Percentiles rank a stretch among this genome's conserved stretches.
These are phyloP conservation scores for Triplophysa siluroides DNA, from an alignment of 2,113 vertebrate species.

Conservation along the genomic window DNA sequence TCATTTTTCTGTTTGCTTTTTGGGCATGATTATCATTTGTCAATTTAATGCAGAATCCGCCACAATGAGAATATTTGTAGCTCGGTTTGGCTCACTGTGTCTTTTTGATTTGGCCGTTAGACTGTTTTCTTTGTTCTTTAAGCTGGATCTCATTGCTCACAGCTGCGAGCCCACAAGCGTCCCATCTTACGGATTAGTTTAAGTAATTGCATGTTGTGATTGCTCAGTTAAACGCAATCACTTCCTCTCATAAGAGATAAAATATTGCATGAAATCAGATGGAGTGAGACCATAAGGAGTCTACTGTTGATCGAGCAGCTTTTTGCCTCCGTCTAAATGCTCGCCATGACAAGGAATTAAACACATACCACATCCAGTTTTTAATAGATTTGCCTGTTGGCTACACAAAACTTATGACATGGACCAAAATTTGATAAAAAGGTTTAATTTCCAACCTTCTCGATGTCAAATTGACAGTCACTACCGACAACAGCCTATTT, in stretches of 20 bases:
- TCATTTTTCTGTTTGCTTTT: background rate
- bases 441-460: background rate
- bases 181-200: constrained; percentile 3
- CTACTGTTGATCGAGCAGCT: constrained; percentile 25
- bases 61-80: background rate
- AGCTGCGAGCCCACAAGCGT: constrained; percentile 21
- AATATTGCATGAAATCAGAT: constrained; percentile 38
- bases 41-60: background rate
- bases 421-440: background rate
- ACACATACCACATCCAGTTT: background rate
- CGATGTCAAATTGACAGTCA: background rate
- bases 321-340: constrained; percentile 12
- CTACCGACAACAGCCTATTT: background rate
- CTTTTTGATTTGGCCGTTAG: constrained; percentile 11
- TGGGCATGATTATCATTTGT: background rate
- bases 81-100: background rate
- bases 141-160: constrained; percentile 1
- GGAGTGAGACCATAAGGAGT: constrained; percentile 3
- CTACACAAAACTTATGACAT: background rate
- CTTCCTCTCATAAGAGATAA: constrained; percentile 2
- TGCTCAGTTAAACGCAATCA: constrained; percentile 32
- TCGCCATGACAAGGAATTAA: constrained; percentile 15
- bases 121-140: constrained; percentile 12
- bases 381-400: constrained; percentile 9
- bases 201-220: constrained; percentile 29